Percentiles rank a stretch among this genome's conserved stretches.
Evolutionary conservation across 1,140 invertebrate genomes (phyloP).

Genomic region (Phymastichus coffea): DNA sequence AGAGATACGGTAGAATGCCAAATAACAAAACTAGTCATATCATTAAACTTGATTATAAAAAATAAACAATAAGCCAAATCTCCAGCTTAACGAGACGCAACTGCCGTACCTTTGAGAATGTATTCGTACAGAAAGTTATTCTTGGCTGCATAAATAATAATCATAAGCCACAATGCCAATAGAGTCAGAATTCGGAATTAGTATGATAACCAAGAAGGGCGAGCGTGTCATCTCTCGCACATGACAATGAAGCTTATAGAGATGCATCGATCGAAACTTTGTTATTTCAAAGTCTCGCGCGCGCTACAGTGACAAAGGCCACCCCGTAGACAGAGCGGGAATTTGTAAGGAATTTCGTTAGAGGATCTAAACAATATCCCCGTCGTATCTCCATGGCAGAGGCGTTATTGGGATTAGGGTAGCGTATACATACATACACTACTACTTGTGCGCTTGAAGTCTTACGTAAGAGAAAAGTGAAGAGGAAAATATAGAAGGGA

Average conservation of each 20-base stretch:
- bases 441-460: background rate
- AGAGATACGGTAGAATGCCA: no score
- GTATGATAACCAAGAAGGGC: no score
- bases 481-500: constrained; percentile 32
- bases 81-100: no score
- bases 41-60: no score
- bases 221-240: background rate
- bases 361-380: constrained; percentile 50
- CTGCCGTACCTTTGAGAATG: no score
- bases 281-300: constrained; percentile 10
- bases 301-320: constrained; percentile 1
- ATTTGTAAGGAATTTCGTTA: constrained; percentile 49
- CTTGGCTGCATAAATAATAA: no score
- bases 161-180: no score
- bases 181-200: no score
- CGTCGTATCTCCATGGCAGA: constrained; percentile 23
- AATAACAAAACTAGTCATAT: no score
- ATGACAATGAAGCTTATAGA: background rate
- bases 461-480: constrained; percentile 2
- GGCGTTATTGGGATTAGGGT: constrained; percentile 43
- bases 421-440: constrained; percentile 27
- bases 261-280: constrained; percentile 19
- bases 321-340: constrained; percentile 21
- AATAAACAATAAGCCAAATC: no score
- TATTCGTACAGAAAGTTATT: no score